Conservation (phyloP, 2,888 invertebrate species). For the Noctua fimbriata region DNA sequence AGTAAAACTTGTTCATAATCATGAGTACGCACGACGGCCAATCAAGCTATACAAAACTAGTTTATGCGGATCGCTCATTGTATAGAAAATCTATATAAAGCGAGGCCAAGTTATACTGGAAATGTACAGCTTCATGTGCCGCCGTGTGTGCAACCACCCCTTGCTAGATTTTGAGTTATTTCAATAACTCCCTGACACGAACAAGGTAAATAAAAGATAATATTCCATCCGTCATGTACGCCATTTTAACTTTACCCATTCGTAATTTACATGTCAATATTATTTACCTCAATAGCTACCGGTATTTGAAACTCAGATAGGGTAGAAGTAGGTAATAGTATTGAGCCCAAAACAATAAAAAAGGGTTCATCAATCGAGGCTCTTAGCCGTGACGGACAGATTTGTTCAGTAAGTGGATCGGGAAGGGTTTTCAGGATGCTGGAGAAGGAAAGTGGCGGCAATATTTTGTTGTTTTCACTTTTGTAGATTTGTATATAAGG, state of each 20-base stretch:
- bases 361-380: constrained; percentile 54
- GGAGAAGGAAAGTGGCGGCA: constrained; percentile 10
- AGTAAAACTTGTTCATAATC: not conserved
- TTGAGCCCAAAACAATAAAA: constrained; percentile 62
- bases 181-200: not conserved
- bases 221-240: not conserved
- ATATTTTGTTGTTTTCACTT: constrained; percentile 41
- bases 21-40: too few species aligned
- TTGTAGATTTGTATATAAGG: not conserved
- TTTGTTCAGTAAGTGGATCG: constrained; percentile 61
- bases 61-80: too few species aligned
- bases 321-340: constrained; percentile 41
- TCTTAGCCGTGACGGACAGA: constrained; percentile 50
- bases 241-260: not conserved
- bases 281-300: constrained; percentile 12
- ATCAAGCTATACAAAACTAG: too few species aligned
- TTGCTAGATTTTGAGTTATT: not conserved
- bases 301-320: constrained; percentile 29
- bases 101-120: too few species aligned
- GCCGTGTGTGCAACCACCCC: not conserved
- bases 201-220: not conserved
- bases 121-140: too few species aligned
- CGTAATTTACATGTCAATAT: constrained; percentile 15
- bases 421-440: constrained; percentile 25
- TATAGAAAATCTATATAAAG: too few species aligned